Evolutionary conservation across 2,113 vertebrate species (phyloP), one percentile per base, ranked within the genome.

Genomic region (Neofelis nebulosa): DNA sequence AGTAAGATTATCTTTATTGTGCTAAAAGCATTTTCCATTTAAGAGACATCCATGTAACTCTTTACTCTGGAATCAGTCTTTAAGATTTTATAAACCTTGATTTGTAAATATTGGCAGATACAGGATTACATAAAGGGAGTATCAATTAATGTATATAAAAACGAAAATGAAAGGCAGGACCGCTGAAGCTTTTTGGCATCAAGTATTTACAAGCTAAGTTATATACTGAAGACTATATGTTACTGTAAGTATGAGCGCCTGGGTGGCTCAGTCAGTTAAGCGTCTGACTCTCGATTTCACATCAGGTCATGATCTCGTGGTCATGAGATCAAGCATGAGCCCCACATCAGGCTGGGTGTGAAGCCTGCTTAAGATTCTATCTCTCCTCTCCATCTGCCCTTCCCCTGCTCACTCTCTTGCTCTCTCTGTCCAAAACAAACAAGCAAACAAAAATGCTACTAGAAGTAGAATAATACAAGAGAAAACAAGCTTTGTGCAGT

Each of bases 1-100:
- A 94, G 25, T 52, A 83, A 94, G 95, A 84, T 74, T 66, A 86
- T 55, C 14, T 69, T 83, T 91, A 48, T 4, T 80, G 66, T 74
- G 71, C 52, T 93, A 48, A 96, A 95, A 95, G 16, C 5, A 84
- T 94, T 88, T 97, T 79, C 57, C 38, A 87, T 76, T 85, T 93
- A 83, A 81, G 25, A 85, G 18, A 92, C 21, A n/a, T 29, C 16
- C 21, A 86, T 29, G n/a, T 73, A 83, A 93, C 41, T 95, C 45
- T 93, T 87, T 12, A 90, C 19, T 89, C 45, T 66, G 41, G 31
- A 82, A 27, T 66, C 21, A 23, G 21, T 81, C 45, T 87, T 91
- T 76, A 84, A 68, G 71, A 92, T 41, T 80, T 57, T 76, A 63
- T 5, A 31, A 13, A 63, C 1, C 29, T 8, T 71, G 52, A 87